Evolutionary conservation across 1,140 invertebrate species (phyloP), one percentile per base, ranked within the genome.

Genomic region (Arctopsyche grandis): DNA sequence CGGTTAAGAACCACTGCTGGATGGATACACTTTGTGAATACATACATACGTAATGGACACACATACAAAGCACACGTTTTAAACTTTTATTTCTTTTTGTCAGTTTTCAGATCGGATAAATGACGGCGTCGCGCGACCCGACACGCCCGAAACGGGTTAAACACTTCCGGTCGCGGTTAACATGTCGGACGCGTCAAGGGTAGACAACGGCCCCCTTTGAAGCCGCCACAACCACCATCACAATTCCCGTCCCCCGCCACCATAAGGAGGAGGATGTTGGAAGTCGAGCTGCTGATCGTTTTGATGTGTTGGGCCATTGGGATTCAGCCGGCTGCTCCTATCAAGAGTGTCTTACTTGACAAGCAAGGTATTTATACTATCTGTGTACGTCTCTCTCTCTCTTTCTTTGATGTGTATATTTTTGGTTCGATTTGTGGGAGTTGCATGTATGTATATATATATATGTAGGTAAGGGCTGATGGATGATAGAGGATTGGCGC

Each of bases 311-410:
- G 80, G 48, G 77, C 77, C 9, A 66, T 66, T 21, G 63, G 63
- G 24, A 66, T 66, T 24, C 76, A 81, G 44, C 80, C 80, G n/a
- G 80, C 58, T 21, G 78, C 74, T 48, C 80, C 74, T 10, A 71
- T 73, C 44, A 81, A 81, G 60, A 70, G 69, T 52, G 56, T 75
- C 56, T 75, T 77, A 22, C 48, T 79, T 9, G 80, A 81, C 5
- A 81, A 81, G 52, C 80, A 79, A 81, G 80, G 80, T 81, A 63
- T 43, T 71, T 71, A 71, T n/a, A 14, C 16, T 52, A 52, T 14
- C 3, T 16, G 7, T 19, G 16, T 69, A 22, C 19, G 19, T 24
- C 1, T n/a, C n/a, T n/a, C n/a, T n/a, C n/a, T n/a, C n/a, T n/a
- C n/a, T n/a, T n/a, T 10, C 9, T 48, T 48, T 48, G 46, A 9